Evolutionary conservation across 2,113 vertebrate genomes (phyloP), one percentile per base, ranked within the genome.

Genomic region (Anhinga anhinga): DNA sequence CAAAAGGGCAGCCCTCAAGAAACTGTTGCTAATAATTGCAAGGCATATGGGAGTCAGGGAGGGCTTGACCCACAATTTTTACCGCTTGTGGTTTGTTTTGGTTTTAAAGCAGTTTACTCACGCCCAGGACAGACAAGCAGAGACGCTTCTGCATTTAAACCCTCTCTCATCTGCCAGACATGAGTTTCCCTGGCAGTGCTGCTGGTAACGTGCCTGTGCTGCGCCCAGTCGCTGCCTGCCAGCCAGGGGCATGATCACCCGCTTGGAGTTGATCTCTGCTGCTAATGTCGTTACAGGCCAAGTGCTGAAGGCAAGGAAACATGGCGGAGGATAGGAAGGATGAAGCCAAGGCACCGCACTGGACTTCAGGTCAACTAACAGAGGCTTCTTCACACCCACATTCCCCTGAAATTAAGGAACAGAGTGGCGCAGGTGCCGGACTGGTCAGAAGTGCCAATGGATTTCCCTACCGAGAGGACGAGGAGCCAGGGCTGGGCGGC

Each of bases 241-340:
- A 2, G 74, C 55, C 58, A 81, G 56, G 55, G 67, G 10, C 76
- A 59, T 19, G 0, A 42, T 16, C 18, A 13, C 36, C 45, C 14
- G 2, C 19, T n/a, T 2, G 83, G 62, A 58, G 62, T 88, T 96
- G 55, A 92, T 66, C 21, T 96, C 74, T 95, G 81, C 76, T 89
- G 63, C 79, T 92, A 18, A 44, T 98, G 61, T 95, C 56, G 3
- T 97, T 96, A 34, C 96, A 98, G 98, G 96, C 89, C 78, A 74
- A 73, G 58, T 9, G 26, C 67, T 88, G 96, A 92, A 87, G 92
- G 74, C 78, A 36, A 94, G 95, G 70, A 97, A 96, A 93, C 96
- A 99, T 99, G 99, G 99, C 99, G 26, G 99, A 99, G 94, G 98
- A 99, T 95, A 99, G 98, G 97, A 99, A 99, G 94, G 99, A 99